Conservation (phyloP, 2,113 vertebrate genomes). For the Clarias batrachus region DNA sequence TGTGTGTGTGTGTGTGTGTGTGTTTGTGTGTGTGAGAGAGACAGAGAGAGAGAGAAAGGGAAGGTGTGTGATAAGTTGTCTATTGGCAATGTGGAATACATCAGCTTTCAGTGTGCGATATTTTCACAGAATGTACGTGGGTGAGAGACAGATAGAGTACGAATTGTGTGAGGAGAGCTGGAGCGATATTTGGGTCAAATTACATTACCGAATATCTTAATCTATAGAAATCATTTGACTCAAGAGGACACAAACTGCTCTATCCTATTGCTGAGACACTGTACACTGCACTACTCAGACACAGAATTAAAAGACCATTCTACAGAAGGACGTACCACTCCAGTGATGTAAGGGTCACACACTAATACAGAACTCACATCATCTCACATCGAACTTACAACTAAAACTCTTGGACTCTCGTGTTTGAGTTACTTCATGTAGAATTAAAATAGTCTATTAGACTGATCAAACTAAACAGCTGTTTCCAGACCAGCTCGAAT, state of each 20-base stretch:
- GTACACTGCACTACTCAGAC: neutral
- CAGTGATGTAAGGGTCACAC: neutral
- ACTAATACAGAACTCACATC: neutral
- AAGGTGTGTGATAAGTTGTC: too few species aligned
- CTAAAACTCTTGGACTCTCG: neutral
- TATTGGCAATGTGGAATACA: neutral
- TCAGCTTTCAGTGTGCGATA: neutral
- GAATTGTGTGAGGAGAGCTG: neutral
- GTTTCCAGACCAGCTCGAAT: neutral
- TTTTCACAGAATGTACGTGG: neutral
- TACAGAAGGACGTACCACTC: neutral
- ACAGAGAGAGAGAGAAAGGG: neutral
- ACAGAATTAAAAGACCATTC: neutral
- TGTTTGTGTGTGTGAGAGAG: constrained; percentile 7
- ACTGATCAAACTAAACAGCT: too few species aligned
- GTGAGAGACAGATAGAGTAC: neutral
- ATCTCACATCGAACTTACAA: neutral
- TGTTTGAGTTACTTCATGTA: neutral
- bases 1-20: constrained; percentile 15
- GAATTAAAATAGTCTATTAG: neutral
- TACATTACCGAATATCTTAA: neutral
- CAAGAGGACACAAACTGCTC: neutral
- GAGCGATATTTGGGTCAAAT: neutral
- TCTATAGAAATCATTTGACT: neutral
- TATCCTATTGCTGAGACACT: neutral